Base-by-base conservation (phyloP, 2,888 invertebrate genomes). In the Protonemura montana region DNA sequence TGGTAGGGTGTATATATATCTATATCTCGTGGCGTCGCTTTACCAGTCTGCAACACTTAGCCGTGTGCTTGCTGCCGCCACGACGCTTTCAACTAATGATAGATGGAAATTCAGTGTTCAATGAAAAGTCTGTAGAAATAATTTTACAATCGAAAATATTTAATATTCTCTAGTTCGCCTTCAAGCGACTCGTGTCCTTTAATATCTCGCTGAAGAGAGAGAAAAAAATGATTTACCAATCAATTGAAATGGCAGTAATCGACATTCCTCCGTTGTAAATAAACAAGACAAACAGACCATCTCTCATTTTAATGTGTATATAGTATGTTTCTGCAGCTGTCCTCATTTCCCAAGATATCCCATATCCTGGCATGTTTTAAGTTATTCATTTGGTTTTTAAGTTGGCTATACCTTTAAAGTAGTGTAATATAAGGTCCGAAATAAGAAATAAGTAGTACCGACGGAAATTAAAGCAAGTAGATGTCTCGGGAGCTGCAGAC, bases 41-140 rank as follows among this genome's bases (percentile, higher is more conserved):
- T 59, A 59, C 59, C 13, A 59, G 59, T 59, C 59, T 21, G 21
- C 59, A 59, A 59, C 59, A 59, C 59, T 59, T 59, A 16, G 59
- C 59, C 59, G 21, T 59, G 16, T 21, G 59, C n/a, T 42, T 26
- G 3, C 41, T 16, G 25, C 0, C 41, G 82, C 82, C 35, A 35
- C 10, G 26, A 13, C 3, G 26, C 42, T 25, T 82, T 83, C 82
- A 83, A 26, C 42, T 83, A 83, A 83, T 83, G 82, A 26, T 26
- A 42, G 82, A 83, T 35, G 21, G 35, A 83, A 42, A 83, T 41
- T 35, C 42, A 6, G 3, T 41, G 82, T 41, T 83, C 82, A 41
- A 41, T 83, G 41, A 41, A 25, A 41, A 25, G 82, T 83, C 7
- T 83, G 25, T 21, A 28, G 25, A 78, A 78, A 78, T 27, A 78